Evolutionary conservation across 2,888 invertebrate genomes (phyloP), one percentile per base, ranked within the genome.

Genomic region (Agrotis puta): DNA sequence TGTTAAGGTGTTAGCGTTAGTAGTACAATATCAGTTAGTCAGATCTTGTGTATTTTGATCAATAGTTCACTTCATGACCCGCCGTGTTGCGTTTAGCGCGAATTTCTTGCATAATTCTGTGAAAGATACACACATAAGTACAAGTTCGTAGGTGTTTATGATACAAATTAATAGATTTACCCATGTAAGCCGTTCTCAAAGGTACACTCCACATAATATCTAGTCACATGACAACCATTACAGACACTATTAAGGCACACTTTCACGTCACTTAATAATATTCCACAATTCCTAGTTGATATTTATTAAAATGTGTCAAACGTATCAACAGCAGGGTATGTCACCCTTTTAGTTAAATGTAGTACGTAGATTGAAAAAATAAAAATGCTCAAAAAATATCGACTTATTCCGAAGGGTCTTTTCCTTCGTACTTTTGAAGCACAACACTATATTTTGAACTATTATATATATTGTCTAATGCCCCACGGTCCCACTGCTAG

Each of bases 371-470:
- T 70, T 71, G 54, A 64, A 81, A 58, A 69, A 70, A 11, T 39
- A 39, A 51, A 18, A 33, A 53, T 62, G 83, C 84, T 84, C 83
- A 84, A 81, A 64, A 53, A 74, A 70, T 62, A 54, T 72, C 48
- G 43, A 27, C 73, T 83, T 83, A 83, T 70, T 47, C 39, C 39
- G 58, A 75, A 75, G 68, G 67, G 57, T 47, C 51, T 72, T 68
- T 71, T 54, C 53, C 71, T 77, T 75, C n/a, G 27, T 68, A 58
- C 48, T 57, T 50, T 71, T 74, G 43, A 45, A 58, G 70, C 65
- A 72, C 69, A 66, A 72, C 51, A 65, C 47, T 72, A 48, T 64
- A 54, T 56, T 33, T 43, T 51, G n/a, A 27, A 70, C 20, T 75
- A 57, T 62, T 20, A 24, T n/a, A n/a, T n/a, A n/a, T n/a, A n/a